Evolutionary conservation across 2,888 invertebrate genomes (phyloP).

Genomic region (Oeneis ivallda): DNA sequence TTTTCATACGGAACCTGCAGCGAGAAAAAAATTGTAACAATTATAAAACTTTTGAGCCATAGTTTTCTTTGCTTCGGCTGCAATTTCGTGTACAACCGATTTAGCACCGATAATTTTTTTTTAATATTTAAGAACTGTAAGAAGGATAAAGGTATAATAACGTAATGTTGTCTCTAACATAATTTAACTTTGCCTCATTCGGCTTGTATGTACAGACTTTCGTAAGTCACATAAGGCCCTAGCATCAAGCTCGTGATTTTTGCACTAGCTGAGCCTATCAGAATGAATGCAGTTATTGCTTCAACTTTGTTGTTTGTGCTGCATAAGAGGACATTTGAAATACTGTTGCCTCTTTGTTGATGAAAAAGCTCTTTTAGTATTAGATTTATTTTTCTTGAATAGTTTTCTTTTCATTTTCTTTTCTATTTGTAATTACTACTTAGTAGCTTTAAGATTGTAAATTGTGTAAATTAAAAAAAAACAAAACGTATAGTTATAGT

Average conservation of each 20-base stretch:
- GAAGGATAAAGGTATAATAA: neutral
- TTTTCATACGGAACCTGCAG: too few species aligned
- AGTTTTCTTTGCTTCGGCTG: neutral
- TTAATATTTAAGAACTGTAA: neutral
- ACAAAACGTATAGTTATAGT: conserved; percentile 12
- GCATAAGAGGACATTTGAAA: neutral
- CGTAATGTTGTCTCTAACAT: neutral
- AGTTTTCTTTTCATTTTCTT: neutral
- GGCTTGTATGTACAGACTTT: neutral
- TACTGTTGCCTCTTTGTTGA: neutral
- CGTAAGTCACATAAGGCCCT: neutral
- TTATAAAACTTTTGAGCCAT: too few species aligned
- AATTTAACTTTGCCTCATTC: conserved; percentile 1
- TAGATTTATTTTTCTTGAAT: neutral
- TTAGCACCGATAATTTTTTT: neutral
- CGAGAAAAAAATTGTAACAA: too few species aligned
- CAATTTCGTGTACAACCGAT: neutral
- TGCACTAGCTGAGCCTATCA: too few species aligned
- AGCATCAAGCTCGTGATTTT: neutral
- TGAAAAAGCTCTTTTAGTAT: neutral
- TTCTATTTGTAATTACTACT: conserved; percentile 6
- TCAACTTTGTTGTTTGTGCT: neutral
- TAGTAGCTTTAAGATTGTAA: conserved; percentile 33
- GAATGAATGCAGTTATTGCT: neutral
- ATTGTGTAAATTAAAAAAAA: conserved; percentile 34